These are phyloP conservation scores for Lithophane ornitopus DNA, from an alignment of 2,888 invertebrate species.

Conservation along the genomic window DNA sequence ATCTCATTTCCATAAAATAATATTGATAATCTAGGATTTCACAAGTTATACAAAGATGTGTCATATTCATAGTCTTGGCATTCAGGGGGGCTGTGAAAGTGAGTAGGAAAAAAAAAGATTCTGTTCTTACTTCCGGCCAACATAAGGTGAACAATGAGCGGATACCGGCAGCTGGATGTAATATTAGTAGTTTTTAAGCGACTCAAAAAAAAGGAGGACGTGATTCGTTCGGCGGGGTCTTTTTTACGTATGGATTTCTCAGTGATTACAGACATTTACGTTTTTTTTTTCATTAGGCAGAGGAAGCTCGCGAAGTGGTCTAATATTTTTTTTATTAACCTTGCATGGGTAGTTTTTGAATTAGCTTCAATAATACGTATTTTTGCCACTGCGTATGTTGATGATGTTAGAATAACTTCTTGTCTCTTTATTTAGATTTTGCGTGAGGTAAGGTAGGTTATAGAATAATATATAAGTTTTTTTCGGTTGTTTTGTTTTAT, in stretches of 20 bases:
- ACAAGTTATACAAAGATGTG: background rate
- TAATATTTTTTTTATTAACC: background rate
- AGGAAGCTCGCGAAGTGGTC: background rate
- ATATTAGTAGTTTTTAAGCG: background rate
- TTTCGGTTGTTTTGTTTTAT: background rate
- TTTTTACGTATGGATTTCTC: background rate
- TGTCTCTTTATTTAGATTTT: background rate
- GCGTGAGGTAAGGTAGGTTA: background rate
- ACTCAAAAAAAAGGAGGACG: background rate
- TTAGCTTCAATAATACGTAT: background rate
- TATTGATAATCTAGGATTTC: background rate
- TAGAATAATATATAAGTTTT: background rate
- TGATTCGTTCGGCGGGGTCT: too few relatives aligned
- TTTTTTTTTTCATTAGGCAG: background rate
- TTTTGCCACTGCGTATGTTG: too few relatives aligned
- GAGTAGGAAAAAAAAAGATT: background rate
- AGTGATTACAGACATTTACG: too few relatives aligned
- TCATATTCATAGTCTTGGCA: constrained; percentile 19
- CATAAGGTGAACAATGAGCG: background rate
- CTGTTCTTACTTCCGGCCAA: background rate
- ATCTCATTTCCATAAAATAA: constrained; percentile 22
- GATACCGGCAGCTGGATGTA: background rate
- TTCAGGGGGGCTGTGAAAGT: background rate
- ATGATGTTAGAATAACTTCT: background rate
- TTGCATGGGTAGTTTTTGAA: background rate